Conservation (phyloP, 2,797 vertebrate species). For the Thamnophis elegans region DNA sequence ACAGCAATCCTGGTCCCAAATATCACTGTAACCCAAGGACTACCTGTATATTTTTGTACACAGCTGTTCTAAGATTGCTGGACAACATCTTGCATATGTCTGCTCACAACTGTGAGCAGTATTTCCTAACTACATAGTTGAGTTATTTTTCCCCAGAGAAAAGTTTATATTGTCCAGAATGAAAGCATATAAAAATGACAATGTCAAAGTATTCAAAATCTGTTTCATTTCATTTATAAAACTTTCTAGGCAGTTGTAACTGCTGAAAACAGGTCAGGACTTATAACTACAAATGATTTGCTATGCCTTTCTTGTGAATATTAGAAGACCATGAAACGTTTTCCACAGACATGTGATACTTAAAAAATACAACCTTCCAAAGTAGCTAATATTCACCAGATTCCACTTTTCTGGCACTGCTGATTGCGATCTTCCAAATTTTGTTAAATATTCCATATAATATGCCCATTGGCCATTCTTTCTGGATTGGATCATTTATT, state of each 20-base stretch:
- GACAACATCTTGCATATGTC: not conserved
- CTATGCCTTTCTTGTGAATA: not conserved
- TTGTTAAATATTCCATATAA: not conserved
- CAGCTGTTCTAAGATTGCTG: not conserved
- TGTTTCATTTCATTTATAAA: not conserved
- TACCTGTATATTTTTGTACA: not conserved
- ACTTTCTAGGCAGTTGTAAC: not conserved
- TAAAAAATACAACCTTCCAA: not conserved
- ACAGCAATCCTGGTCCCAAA: not conserved
- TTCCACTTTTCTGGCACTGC: not conserved
- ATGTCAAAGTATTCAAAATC: not conserved
- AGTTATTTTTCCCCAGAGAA: not conserved
- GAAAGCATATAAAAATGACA: not conserved
- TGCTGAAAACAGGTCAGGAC: not conserved
- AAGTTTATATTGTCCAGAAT: not conserved
- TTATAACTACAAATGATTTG: not conserved
- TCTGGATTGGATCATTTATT: not conserved
- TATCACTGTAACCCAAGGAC: not conserved
- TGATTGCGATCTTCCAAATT: not conserved
- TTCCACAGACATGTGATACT: not conserved
- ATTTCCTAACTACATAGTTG: not conserved
- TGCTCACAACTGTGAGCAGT: not conserved
- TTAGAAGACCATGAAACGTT: not conserved
- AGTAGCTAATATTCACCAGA: not conserved
- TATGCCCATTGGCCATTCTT: not conserved